Percentiles rank a stretch among this genome's conserved stretches.
Evolutionary conservation across 2,113 vertebrate species (phyloP).

Genomic region (Athene noctua): DNA sequence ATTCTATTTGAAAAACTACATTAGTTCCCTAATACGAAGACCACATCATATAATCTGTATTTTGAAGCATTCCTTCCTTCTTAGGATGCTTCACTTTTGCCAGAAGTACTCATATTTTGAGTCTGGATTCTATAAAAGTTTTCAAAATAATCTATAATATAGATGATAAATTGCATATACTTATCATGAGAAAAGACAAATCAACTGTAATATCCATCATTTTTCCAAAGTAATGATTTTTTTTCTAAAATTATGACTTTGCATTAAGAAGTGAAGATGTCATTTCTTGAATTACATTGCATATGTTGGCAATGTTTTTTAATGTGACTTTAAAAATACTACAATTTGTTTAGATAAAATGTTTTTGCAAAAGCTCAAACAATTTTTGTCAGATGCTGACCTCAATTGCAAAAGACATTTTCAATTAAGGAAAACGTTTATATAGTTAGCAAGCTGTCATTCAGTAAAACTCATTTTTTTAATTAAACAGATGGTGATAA

Average conservation of each 20-base stretch:
- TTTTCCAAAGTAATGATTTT: not conserved
- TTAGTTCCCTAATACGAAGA: not conserved
- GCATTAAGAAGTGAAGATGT: not conserved
- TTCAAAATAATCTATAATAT: not conserved
- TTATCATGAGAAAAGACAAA: not conserved
- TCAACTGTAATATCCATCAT: not conserved
- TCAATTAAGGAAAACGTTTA: constrained; percentile 70
- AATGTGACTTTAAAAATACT: constrained; percentile 58
- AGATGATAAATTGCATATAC: not conserved
- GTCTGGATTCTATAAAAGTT: not conserved
- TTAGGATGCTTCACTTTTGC: not conserved
- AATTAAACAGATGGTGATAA: constrained; percentile 80
- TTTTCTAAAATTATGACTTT: constrained; percentile 9
- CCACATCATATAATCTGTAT: not conserved
- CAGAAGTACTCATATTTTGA: not conserved
- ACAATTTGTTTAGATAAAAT: constrained; percentile 60
- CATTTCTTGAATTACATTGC: not conserved
- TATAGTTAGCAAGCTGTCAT: constrained; percentile 74
- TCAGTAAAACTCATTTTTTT: constrained; percentile 75
- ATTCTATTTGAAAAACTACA: not conserved
- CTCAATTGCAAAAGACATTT: constrained; percentile 68
- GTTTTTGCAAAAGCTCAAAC: constrained; percentile 53
- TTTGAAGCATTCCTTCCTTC: not conserved
- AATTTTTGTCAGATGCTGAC: constrained; percentile 70
- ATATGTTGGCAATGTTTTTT: constrained; percentile 43